Conservation (phyloP, 2,888 invertebrate species). For the Ctena decussata region DNA sequence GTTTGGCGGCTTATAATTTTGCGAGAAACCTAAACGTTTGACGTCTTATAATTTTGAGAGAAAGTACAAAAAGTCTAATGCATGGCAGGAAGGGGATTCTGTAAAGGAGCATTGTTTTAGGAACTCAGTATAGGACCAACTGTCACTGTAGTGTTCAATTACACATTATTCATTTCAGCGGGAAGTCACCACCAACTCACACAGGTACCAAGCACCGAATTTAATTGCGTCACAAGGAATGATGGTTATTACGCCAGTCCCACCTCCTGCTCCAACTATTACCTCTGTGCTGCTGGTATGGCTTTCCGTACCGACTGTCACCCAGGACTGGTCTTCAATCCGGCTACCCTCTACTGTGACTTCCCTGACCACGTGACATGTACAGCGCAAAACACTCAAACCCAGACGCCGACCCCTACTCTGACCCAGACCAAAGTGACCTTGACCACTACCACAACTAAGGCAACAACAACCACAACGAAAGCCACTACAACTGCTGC, state of each 20-base stretch:
- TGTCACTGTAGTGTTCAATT: too few relatives aligned
- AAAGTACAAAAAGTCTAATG: too few relatives aligned
- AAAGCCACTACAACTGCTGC: slow-evolving; percentile 2
- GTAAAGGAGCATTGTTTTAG: too few relatives aligned
- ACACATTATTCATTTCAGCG: too few relatives aligned
- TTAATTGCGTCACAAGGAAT: slow-evolving; percentile 32
- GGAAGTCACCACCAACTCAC: slow-evolving; percentile 30
- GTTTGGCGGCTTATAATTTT: too few relatives aligned
- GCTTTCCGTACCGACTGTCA: slow-evolving; percentile 69
- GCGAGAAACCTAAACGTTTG: too few relatives aligned
- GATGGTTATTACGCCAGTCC: slow-evolving; percentile 68
- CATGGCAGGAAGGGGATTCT: too few relatives aligned
- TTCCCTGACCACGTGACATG: slow-evolving; percentile 72
- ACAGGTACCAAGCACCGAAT: slow-evolving; percentile 32
- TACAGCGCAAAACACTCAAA: not conserved
- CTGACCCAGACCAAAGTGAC: not conserved
- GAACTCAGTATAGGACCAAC: too few relatives aligned
- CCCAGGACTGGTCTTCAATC: slow-evolving; percentile 65
- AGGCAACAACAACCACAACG: not conserved
- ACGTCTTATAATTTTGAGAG: too few relatives aligned
- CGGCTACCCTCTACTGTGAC: slow-evolving; percentile 71
- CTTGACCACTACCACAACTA: not conserved
- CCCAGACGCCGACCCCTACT: not conserved
- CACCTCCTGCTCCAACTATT: slow-evolving; percentile 62
- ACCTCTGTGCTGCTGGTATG: slow-evolving; percentile 65